These are phyloP conservation scores for Idaea biselata DNA, from an alignment of 2,888 invertebrate genomes.

Conservation along the genomic window DNA sequence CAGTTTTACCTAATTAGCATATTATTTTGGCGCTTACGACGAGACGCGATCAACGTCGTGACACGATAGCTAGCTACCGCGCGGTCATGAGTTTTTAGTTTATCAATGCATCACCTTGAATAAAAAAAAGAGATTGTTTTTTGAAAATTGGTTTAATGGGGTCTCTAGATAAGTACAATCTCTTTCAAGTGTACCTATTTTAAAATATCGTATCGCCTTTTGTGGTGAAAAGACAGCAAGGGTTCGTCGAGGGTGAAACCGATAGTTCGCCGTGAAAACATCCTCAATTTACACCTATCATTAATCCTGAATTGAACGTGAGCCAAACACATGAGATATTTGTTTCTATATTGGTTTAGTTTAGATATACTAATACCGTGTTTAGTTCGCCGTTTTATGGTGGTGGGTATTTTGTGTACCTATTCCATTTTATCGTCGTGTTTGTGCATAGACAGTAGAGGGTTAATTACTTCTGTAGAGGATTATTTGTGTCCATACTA, in stretches of 20 bases:
- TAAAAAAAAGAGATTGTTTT: neutral
- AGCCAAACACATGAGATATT: neutral
- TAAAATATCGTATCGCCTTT: neutral
- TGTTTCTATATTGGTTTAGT: neutral
- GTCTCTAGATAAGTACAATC: neutral
- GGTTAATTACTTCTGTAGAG: too few species aligned
- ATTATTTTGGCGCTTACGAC: too few species aligned
- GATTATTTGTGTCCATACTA: too few species aligned
- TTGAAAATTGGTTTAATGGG: neutral
- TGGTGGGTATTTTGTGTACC: too few species aligned
- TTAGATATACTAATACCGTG: too few species aligned
- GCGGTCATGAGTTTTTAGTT: too few species aligned
- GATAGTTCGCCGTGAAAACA: constrained; percentile 1
- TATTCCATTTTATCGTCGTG: too few species aligned
- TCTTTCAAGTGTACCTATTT: neutral
- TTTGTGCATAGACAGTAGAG: too few species aligned
- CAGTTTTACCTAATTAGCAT: too few species aligned
- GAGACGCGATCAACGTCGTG: too few species aligned
- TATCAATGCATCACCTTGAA: too few species aligned
- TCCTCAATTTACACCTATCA: neutral
- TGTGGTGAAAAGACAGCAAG: neutral
- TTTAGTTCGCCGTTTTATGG: neutral
- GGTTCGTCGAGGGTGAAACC: neutral
- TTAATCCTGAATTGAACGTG: neutral
- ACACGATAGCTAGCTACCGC: too few species aligned